phyloP scores from a whole-genome alignment of 2,797 vertebrate species.

The Parotocinclus haroldoi region DNA sequence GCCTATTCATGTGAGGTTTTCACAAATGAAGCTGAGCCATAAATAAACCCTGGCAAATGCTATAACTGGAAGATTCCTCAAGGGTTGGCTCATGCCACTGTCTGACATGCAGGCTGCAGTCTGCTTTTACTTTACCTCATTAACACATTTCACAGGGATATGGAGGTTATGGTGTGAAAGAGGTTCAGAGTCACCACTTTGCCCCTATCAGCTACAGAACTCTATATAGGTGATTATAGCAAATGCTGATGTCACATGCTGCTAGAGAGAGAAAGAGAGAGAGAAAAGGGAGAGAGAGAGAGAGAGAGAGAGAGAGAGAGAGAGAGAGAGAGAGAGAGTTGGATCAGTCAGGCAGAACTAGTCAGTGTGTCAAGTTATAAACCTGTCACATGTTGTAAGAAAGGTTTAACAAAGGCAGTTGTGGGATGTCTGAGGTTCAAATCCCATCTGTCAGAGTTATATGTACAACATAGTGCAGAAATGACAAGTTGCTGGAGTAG shows the following conservation, averaged over 20 bases:
- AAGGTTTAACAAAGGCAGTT: not conserved
- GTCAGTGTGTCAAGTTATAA: not conserved
- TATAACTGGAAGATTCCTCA: slow-evolving; percentile 28
- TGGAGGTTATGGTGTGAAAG: slow-evolving; percentile 21
- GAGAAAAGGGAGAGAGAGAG: not conserved
- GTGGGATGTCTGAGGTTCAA: not conserved
- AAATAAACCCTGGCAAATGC: slow-evolving; percentile 22
- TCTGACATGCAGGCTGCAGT: slow-evolving; percentile 9
- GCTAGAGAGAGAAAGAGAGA: not conserved
- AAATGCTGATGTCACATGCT: slow-evolving; percentile 10
- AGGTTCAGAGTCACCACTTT: slow-evolving; percentile 28
- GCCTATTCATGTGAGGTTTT: slow-evolving; percentile 21
- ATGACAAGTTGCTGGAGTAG: slow-evolving; percentile 2
- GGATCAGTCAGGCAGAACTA: not conserved
- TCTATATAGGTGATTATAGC: not conserved
- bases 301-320: not conserved
- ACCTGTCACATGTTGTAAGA: not conserved
- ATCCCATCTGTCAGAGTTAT: not conserved
- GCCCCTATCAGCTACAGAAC: slow-evolving; percentile 2
- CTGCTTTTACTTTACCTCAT: slow-evolving; percentile 42
- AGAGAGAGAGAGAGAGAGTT: not conserved
- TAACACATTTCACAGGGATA: slow-evolving; percentile 42
- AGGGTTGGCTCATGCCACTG: slow-evolving; percentile 11
- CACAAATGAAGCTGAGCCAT: slow-evolving; percentile 15
- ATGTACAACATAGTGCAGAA: slow-evolving; percentile 5